A percentile compares a stretch with the other conserved stretches of the same genome.
phyloP scores from a whole-genome alignment of 2,797 vertebrate species.

The Steatocranus sp. region DNA sequence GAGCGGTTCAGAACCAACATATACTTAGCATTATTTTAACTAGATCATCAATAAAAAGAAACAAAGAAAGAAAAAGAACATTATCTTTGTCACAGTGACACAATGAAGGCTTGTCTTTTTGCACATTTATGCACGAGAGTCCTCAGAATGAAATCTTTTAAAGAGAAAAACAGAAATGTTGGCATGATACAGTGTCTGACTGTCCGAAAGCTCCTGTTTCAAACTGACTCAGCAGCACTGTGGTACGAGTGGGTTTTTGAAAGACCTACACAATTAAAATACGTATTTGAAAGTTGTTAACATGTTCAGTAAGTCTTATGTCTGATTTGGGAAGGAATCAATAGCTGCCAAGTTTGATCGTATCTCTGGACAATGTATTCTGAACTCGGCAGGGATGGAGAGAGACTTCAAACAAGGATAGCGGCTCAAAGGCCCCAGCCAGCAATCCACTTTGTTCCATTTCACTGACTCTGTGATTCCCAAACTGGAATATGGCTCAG shows the following conservation, averaged over 20 bases:
- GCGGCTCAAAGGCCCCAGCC: slow-evolving; percentile 59
- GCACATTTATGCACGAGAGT: not conserved
- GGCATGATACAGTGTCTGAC: not conserved
- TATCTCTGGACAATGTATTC: slow-evolving; percentile 69
- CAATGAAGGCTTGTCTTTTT: not conserved
- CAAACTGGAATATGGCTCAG: slow-evolving; percentile 62
- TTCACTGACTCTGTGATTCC: slow-evolving; percentile 70
- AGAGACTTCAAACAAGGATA: slow-evolving; percentile 70
- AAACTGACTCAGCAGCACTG: slow-evolving; percentile 26
- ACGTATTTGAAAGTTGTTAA: slow-evolving; percentile 64
- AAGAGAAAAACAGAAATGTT: not conserved
- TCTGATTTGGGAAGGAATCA: slow-evolving; percentile 69
- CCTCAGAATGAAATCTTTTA: not conserved
- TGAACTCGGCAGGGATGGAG: slow-evolving; percentile 61
- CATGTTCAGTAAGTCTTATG: slow-evolving; percentile 66
- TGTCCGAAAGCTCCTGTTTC: slow-evolving; percentile 19
- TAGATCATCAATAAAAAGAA: not conserved
- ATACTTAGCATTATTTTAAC: not conserved
- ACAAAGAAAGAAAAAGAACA: not conserved
- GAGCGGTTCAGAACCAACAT: not conserved
- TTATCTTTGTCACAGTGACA: not conserved
- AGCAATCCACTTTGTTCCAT: slow-evolving; percentile 69
- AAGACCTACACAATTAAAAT: slow-evolving; percentile 71
- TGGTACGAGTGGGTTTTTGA: slow-evolving; percentile 39
- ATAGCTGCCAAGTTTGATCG: slow-evolving; percentile 76